Evolutionary conservation across 1,140 invertebrate species (phyloP).

Genomic region (Leucophenga varia): DNA sequence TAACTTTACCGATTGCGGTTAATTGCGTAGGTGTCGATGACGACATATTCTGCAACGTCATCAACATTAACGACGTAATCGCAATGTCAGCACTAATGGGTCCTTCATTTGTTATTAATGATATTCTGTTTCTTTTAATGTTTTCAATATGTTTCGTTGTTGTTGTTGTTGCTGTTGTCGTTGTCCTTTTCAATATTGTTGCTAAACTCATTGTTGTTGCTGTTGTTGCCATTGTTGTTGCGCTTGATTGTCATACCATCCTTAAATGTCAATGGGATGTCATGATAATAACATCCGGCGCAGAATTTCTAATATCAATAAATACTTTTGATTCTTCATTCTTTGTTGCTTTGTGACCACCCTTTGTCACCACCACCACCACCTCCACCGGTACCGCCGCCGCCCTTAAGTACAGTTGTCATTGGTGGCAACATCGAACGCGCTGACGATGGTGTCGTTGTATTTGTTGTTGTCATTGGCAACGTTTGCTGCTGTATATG

Average conservation of each 20-base stretch:
- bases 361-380: conserved; percentile 10
- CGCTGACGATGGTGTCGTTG: too few species aligned
- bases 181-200: conserved; percentile 1
- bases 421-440: conserved; percentile 49
- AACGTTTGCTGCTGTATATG: background rate
- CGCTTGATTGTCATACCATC: conserved; percentile 31
- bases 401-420: conserved; percentile 55
- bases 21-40: too few species aligned
- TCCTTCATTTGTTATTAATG: conserved; percentile 5
- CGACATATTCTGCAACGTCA: too few species aligned
- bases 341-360: conserved; percentile 26
- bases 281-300: conserved; percentile 83
- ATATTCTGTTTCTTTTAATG: conserved; percentile 11
- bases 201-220: background rate
- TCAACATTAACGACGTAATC: too few species aligned
- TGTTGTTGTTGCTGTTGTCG: conserved; percentile 20
- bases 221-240: conserved; percentile 15
- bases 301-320: conserved; percentile 68
- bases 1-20: too few species aligned
- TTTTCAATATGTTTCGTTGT: background rate
- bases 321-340: conserved; percentile 52
- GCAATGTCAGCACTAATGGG: too few species aligned
- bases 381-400: conserved; percentile 16
- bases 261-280: conserved; percentile 68
- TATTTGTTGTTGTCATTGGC: background rate